Conservation (phyloP, 2,113 vertebrate genomes). For the Oncorhynchus gorbuscha region DNA sequence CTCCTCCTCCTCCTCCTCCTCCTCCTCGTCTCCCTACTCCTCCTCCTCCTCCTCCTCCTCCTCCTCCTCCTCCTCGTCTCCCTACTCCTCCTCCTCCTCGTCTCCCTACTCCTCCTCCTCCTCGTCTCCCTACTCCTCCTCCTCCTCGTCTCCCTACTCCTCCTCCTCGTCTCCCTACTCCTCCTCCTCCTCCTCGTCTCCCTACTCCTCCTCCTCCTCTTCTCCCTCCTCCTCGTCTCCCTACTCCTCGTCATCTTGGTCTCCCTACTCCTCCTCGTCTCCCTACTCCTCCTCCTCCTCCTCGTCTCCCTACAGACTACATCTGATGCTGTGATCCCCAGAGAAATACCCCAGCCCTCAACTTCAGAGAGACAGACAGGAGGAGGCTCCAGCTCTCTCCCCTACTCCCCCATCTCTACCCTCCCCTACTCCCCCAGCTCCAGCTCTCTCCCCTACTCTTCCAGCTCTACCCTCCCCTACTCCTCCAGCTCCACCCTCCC, state of each 20-base stretch:
- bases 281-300: neutral
- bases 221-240: neutral
- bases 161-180: too few relatives aligned
- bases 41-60: too few relatives aligned
- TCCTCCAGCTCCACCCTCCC: neutral
- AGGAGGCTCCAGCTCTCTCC: neutral
- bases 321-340: neutral
- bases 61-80: too few relatives aligned
- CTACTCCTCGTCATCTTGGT: neutral
- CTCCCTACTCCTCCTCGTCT: neutral
- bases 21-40: too few relatives aligned
- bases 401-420: neutral
- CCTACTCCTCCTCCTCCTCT: too few relatives aligned
- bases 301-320: constrained; percentile 26
- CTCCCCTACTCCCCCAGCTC: neutral
- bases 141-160: too few relatives aligned
- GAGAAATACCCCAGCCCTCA: constrained; percentile 8
- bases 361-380: neutral
- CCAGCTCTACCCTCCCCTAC: neutral
- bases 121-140: too few relatives aligned
- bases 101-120: too few relatives aligned
- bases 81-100: too few relatives aligned
- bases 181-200: neutral
- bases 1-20: too few relatives aligned
- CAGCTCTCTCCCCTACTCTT: neutral